Conservation (phyloP, 1,140 invertebrate species). For the Acyrthosiphon pisum region DNA sequence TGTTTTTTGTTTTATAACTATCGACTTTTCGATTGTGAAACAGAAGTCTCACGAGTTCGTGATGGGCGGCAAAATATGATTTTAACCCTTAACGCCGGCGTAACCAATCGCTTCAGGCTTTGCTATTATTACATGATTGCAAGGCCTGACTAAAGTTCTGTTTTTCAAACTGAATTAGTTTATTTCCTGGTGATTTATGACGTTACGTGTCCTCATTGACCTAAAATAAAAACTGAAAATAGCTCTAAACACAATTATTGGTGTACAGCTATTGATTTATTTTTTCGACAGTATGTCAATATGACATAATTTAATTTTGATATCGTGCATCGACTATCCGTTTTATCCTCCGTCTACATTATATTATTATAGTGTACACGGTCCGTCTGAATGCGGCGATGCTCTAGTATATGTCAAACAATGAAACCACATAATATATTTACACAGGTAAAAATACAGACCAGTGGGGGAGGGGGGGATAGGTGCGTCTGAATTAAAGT, state of each 20-base stretch:
- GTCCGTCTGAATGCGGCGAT: background rate
- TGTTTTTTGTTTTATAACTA: conserved; percentile 26
- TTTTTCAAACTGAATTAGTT: conserved; percentile 44
- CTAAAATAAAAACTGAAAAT: conserved; percentile 8
- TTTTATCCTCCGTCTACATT: background rate
- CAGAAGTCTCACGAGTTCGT: conserved; percentile 56
- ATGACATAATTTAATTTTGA: background rate
- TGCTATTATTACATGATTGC: conserved; percentile 4
- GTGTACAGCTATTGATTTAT: background rate
- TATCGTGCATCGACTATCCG: background rate
- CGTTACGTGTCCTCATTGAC: background rate
- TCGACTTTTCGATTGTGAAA: conserved; percentile 38
- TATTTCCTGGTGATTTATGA: conserved; percentile 35
- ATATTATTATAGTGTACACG: background rate
- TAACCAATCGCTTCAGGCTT: conserved; percentile 9
- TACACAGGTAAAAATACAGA: background rate
- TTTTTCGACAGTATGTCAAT: background rate
- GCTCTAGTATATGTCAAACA: background rate
- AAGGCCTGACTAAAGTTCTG: background rate
- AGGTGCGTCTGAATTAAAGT: conserved; percentile 9
- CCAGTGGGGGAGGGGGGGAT: background rate
- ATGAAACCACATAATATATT: background rate
- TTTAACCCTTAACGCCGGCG: conserved; percentile 48
- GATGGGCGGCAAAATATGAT: conserved; percentile 39
- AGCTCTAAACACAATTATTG: background rate